A percentile compares a stretch with the other conserved stretches of the same genome.
These are phyloP conservation scores for Tenebrosternarchus preto DNA, from an alignment of 2,113 vertebrate genomes.

Conservation along the genomic window DNA sequence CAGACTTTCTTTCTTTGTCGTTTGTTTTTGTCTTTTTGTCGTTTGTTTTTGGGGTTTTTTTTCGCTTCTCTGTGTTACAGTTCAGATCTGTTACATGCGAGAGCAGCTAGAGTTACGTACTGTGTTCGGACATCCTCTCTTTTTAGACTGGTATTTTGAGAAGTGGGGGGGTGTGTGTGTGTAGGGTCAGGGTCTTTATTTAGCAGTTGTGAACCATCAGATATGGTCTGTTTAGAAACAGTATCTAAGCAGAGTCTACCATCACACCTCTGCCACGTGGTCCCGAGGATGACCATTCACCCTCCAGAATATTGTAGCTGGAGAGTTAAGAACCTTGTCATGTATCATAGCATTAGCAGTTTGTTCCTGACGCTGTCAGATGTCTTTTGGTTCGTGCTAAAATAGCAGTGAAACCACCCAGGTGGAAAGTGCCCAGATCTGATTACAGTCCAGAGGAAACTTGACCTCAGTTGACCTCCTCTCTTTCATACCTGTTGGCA, in stretches of 20 bases:
- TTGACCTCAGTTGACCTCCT: neutral
- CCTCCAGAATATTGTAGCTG: too few species aligned
- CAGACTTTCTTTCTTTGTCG: too few species aligned
- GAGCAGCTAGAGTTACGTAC: too few species aligned
- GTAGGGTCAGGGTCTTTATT: neutral
- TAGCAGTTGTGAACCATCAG: neutral
- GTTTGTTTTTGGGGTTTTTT: too few species aligned
- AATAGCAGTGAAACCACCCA: neutral
- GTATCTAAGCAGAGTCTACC: too few species aligned
- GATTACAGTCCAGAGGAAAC: neutral
- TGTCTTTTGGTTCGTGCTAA: neutral
- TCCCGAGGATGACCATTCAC: too few species aligned
- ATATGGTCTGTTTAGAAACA: neutral
- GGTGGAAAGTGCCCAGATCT: neutral
- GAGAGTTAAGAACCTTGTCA: too few species aligned
- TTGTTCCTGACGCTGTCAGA: neutral
- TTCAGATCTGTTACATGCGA: too few species aligned
- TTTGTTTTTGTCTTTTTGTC: too few species aligned
- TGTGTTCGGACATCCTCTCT: neutral
- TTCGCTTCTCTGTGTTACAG: too few species aligned
- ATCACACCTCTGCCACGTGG: too few species aligned
- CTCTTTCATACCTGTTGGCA: neutral
- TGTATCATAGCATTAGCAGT: neutral
- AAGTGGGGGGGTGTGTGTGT: too few species aligned
- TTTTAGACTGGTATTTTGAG: neutral